Percentiles rank a stretch among this genome's conserved stretches.
Conservation (phyloP, 1,140 invertebrate genomes). For the Drosophila kikkawai region DNA sequence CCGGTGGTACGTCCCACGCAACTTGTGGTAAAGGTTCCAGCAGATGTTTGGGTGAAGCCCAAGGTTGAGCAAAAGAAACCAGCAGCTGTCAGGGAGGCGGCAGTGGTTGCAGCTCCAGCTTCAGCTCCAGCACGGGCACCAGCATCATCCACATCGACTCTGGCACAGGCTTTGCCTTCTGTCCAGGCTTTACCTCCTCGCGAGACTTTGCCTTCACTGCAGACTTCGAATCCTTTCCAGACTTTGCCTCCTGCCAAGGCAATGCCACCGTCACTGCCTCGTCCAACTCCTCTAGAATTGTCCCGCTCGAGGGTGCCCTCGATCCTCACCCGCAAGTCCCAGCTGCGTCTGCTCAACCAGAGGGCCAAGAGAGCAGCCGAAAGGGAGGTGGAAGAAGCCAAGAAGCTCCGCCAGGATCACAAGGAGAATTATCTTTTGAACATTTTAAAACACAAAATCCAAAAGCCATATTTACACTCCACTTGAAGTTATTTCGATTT, state of each 20-base stretch:
- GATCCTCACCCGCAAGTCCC: constrained; percentile 15
- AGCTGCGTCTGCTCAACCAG: neutral
- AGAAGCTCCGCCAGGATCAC: too few relatives aligned
- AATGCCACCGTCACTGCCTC: neutral
- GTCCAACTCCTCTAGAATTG: neutral
- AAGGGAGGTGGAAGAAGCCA: neutral
- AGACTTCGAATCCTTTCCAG: too few relatives aligned
- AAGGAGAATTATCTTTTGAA: too few relatives aligned
- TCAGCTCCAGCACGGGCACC: too few relatives aligned
- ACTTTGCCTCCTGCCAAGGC: neutral
- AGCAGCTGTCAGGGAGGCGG: neutral
- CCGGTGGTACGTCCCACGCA: neutral
- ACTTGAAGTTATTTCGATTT: neutral
- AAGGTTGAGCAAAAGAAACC: neutral
- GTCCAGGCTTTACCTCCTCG: too few relatives aligned
- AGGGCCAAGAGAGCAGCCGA: constrained; percentile 3
- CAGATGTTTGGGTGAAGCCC: neutral
- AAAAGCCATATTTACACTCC: neutral
- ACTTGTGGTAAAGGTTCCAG: neutral
- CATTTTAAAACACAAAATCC: too few relatives aligned
- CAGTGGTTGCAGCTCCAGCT: neutral
- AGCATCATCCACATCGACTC: too few relatives aligned
- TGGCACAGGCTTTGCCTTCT: neutral
- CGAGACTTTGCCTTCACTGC: too few relatives aligned
- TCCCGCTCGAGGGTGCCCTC: constrained; percentile 1